phyloP scores from a whole-genome alignment of 2,888 invertebrate species.

The Stenichneumon culpator region DNA sequence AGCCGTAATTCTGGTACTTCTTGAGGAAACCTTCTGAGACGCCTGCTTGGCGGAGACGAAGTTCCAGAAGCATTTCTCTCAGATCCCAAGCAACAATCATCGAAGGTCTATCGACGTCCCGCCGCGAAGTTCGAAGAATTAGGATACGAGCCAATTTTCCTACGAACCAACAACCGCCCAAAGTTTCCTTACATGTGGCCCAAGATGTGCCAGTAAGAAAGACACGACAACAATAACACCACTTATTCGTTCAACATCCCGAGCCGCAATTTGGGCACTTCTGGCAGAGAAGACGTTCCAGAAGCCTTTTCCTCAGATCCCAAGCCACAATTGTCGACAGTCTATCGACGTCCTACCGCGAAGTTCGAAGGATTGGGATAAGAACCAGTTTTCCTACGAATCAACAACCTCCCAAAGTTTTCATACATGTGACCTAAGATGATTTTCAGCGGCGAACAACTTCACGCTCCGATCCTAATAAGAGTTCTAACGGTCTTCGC shows the following conservation, averaged over 20 bases:
- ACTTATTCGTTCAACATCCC: no score
- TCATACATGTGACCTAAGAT: conserved; percentile 8
- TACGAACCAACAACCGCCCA: conserved; percentile 28
- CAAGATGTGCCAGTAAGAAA: not conserved
- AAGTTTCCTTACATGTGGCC: conserved; percentile 12
- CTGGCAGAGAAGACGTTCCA: not conserved
- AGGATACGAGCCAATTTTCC: not conserved
- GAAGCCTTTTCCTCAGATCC: not conserved
- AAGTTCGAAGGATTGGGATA: not conserved
- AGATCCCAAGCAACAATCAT: no score
- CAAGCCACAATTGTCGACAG: not conserved
- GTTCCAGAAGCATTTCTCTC: no score
- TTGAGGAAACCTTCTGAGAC: no score
- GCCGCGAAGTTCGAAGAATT: conserved; percentile 5
- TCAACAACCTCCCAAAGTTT: conserved; percentile 31
- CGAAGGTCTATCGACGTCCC: no score
- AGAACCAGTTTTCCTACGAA: not conserved
- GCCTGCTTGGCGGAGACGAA: no score
- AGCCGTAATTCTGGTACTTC: no score
- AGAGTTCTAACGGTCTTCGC: no score
- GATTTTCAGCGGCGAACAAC: no score
- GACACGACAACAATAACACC: no score
- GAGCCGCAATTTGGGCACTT: no score
- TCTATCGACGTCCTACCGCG: conserved; percentile 42
- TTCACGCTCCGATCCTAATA: no score